Conservation (phyloP, 2,113 vertebrate genomes). For the Notarius lentiginosus region DNA sequence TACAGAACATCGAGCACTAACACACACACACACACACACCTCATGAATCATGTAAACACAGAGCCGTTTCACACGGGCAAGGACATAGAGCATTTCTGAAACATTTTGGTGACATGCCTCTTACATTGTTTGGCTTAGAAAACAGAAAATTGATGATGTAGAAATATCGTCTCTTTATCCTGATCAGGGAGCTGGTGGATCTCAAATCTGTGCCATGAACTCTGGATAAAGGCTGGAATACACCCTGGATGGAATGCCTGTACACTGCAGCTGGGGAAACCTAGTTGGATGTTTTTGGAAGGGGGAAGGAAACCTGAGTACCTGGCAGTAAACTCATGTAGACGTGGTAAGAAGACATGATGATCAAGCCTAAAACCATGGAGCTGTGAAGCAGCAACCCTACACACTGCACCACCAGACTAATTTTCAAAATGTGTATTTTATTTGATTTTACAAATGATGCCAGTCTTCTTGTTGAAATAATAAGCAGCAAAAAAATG, state of each 20-base stretch:
- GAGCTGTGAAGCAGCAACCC: no score
- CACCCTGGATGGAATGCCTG: neutral
- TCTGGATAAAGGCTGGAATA: neutral
- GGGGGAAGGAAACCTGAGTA: neutral
- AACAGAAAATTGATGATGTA: neutral
- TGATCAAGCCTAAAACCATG: neutral
- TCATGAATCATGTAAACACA: neutral
- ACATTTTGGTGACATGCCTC: neutral
- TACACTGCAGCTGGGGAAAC: neutral
- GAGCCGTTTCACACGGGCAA: no score
- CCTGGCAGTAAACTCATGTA: neutral
- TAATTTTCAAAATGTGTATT: no score
- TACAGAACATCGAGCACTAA: constrained; percentile 1
- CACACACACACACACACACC: neutral
- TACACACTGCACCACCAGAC: no score
- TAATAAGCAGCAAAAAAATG: no score
- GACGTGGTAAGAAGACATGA: neutral
- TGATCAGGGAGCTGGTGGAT: neutral
- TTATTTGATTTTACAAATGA: no score
- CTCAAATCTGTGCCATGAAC: neutral
- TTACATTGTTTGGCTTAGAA: neutral
- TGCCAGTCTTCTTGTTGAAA: no score
- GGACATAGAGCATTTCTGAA: neutral
- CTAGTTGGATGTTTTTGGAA: neutral
- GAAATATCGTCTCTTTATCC: neutral